Evolutionary conservation across 2,888 invertebrate genomes (phyloP), one percentile per base, ranked within the genome.

Genomic region (Watsonalla binaria): DNA sequence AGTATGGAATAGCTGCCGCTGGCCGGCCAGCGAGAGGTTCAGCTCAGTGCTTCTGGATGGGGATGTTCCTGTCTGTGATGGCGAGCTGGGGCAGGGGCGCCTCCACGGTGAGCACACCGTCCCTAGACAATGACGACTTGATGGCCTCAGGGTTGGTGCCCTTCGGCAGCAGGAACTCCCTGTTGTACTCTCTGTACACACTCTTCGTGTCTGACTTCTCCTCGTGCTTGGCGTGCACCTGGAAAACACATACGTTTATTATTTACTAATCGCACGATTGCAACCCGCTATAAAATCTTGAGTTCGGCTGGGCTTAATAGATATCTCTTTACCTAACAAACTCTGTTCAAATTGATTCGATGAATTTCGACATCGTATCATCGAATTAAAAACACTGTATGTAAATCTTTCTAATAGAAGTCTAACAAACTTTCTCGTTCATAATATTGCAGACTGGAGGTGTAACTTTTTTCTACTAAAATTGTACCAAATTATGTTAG

Each of bases 171-270:
- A 98, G 92, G 92, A 99, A 99, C 91, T 98, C 98, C 66, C 98
- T 94, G 90, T 98, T 98, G 94, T 99, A 99, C 89, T 99, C 99
- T 90, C 98, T 94, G 93, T 98, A 99, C 60, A 98, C 97, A 47
- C 97, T 97, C 92, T 98, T 97, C 79, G 96, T 97, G 88, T 98
- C 97, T 52, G 97, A 95, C 90, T 98, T 98, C 91, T 99, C 99
- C 88, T 99, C 98, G 90, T 99, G 99, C 89, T 98, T 98, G 60
- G 99, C 99, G 82, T 98, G 97, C 51, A 98, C 98, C 97, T 98
- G 90, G 51, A 93, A 91, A 68, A 58, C 59, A 70, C 53, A 62
- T 58, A 48, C 42, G 33, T 47, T 47, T 42, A 11, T 42, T 9
- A 42, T 47, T 47, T 6, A 24, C 1, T 24, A 24, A 24, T 24